Base-by-base conservation (phyloP, 1,140 invertebrate species). In the Drosophila fuyamai region DNA sequence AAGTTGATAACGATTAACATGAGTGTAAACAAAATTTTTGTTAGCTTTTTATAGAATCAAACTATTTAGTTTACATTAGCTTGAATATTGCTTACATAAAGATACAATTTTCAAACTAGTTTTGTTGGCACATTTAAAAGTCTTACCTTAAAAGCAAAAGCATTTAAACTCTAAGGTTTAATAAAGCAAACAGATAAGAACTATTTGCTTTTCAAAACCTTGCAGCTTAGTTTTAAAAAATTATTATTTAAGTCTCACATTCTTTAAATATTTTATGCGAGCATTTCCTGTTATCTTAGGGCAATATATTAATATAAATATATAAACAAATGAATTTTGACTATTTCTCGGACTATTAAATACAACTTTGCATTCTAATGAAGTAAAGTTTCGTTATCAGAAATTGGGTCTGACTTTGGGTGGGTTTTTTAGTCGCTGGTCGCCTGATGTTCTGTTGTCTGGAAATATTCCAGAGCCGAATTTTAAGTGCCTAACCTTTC, bases 401-500 rank as follows among this genome's bases (percentile, higher is more conserved):
- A 41, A 36, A 47, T 7, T 44, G 27, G 23, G 13, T 43, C 29
- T n/a, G 2, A 35, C 48, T 12, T 38, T 44, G 35, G 3, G 18
- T 38, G 3, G 41, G 29, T 40, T 62, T 38, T 51, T 27, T 3
- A 16, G 10, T 50, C 36, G 1, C 38, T 41, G 27, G 4, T 74
- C n/a, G 38, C 40, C 51, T 46, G 68, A 61, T 61, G 29, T 35
- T 50, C 14, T 23, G 5, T 5, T 32, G 9, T 29, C 16, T 48
- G 10, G 35, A 27, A 55, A 43, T 77, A 77, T 78, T 77, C 65
- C 74, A 78, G 29, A 23, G 13, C 44, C 10, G 56, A 57, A 61
- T 70, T 76, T 76, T 32, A 59, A 66, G 43, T 60, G 75, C 48
- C 51, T 58, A 46, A 78, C 63, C 75, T 77, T 36, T 18, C 13